Base-by-base conservation (phyloP, 2,888 invertebrate species). In the Syrphus vitripennis region DNA sequence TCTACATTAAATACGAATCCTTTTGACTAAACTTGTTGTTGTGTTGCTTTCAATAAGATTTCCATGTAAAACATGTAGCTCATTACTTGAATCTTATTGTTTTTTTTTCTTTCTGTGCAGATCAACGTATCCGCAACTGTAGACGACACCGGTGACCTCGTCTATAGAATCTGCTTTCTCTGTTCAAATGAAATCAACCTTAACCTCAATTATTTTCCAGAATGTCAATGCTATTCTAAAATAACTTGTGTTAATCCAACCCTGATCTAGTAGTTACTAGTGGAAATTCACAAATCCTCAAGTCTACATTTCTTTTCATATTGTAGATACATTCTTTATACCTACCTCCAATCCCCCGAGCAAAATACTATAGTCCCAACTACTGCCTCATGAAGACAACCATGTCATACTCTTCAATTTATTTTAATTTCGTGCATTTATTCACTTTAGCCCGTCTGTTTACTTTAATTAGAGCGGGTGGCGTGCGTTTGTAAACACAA, bases 351-450 rank as follows among this genome's bases (percentile, higher is more conserved):
- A 12, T 50, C 31, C n/a, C 24, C 37, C 34, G n/a, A n/a, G n/a
- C n/a, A n/a, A n/a, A n/a, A n/a, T n/a, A n/a, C 67, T 14, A 6
- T 14, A 9, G 3, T n/a, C 34, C 5, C n/a, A 19, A 34, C 34
- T 2, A 12, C 42, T 24, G 16, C 45, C 45, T 24, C 24, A 14
- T 21, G 6, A 29, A 31, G 48, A 31, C 19, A 53, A 50, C 24
- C 50, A 63, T 79, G 70, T 57, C 81, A 72, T 74, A 34, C 63
- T 74, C 86, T 77, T 86, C 86, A 86, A 86, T 86, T 86, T 82
- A 86, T 86, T 86, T 81, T 86, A 86, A 86, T 86, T 86, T 70
- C 74, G 82, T 86, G 81, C 77, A 86, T 86, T 86, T 86, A 86
- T 86, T 86, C 86, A 86, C 86, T 86, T 82, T 77, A 82, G 81